Conservation (phyloP, 2,113 vertebrate genomes). For the Columbina picui region DNA sequence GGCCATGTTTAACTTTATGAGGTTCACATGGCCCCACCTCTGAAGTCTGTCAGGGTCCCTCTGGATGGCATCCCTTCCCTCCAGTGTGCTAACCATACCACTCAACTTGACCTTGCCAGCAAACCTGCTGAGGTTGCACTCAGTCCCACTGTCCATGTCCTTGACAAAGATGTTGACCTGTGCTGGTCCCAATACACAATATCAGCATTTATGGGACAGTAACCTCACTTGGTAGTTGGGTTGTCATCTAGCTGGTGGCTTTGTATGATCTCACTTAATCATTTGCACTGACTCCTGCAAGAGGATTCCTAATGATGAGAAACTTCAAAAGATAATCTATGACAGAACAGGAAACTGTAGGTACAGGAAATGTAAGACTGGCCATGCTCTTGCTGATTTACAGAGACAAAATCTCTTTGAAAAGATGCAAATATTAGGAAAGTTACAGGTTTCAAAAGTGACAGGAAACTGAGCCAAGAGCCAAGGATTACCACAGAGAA, state of each 20-base stretch:
- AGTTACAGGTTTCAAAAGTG: not conserved
- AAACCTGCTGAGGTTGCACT: no score
- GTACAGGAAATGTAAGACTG: not conserved
- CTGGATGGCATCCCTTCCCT: no score
- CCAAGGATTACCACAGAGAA: not conserved
- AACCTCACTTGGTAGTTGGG: not conserved
- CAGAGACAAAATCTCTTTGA: not conserved
- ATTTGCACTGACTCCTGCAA: not conserved
- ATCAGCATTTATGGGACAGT: not conserved
- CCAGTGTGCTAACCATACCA: no score
- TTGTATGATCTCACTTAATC: not conserved
- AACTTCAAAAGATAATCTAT: not conserved
- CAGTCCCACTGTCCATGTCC: no score
- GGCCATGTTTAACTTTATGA: no score
- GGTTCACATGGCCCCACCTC: no score
- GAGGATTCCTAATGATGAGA: not conserved
- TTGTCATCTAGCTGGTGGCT: not conserved
- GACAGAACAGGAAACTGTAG: not conserved
- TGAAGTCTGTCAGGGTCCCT: no score
- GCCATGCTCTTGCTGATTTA: not conserved
- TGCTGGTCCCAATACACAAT: not conserved
- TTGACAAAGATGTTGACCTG: no score
- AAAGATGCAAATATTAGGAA: not conserved
- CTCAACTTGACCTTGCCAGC: no score
- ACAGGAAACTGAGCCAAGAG: not conserved